Evolutionary conservation across 1,140 invertebrate genomes (phyloP).

Genomic region (Drosophila littoralis): DNA sequence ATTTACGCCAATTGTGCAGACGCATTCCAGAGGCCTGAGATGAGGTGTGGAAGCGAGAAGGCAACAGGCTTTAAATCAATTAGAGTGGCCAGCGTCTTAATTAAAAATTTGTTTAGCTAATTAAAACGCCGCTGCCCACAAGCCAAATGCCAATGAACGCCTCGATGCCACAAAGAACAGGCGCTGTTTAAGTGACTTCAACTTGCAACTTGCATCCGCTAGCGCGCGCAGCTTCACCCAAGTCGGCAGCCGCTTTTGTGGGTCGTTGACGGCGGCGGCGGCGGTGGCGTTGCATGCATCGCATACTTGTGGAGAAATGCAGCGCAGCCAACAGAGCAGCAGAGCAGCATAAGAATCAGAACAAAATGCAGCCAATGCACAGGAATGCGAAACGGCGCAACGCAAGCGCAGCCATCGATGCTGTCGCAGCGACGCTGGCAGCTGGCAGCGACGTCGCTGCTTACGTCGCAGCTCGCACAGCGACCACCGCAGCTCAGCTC

Average conservation of each 20-base stretch:
- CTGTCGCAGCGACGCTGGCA: slow-evolving; percentile 17
- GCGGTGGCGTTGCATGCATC: background rate
- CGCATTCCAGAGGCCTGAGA: slow-evolving; percentile 30
- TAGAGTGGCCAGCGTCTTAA: slow-evolving; percentile 70
- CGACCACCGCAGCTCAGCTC: slow-evolving; percentile 17
- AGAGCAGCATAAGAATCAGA: slow-evolving; percentile 63
- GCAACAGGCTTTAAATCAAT: slow-evolving; percentile 62
- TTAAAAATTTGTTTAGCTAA: slow-evolving; percentile 77
- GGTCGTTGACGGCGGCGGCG: slow-evolving; percentile 35
- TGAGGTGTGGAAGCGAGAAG: slow-evolving; percentile 24
- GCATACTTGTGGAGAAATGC: slow-evolving; percentile 76
- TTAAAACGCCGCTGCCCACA: slow-evolving; percentile 47
- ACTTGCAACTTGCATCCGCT: slow-evolving; percentile 41
- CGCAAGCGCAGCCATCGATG: slow-evolving; percentile 23
- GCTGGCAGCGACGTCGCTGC: slow-evolving; percentile 2
- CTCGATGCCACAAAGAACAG: slow-evolving; percentile 52
- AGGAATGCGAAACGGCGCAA: slow-evolving; percentile 65
- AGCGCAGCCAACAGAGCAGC: slow-evolving; percentile 39
- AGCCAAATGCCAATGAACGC: slow-evolving; percentile 70
- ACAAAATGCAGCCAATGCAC: slow-evolving; percentile 77
- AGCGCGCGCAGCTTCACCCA: slow-evolving; percentile 24
- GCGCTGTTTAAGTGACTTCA: slow-evolving; percentile 58
- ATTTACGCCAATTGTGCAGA: slow-evolving; percentile 40
- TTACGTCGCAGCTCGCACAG: slow-evolving; percentile 15
- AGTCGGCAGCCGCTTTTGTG: slow-evolving; percentile 53